These are phyloP conservation scores for Calliphora vicina DNA, from an alignment of 1,140 invertebrate species.

Conservation along the genomic window DNA sequence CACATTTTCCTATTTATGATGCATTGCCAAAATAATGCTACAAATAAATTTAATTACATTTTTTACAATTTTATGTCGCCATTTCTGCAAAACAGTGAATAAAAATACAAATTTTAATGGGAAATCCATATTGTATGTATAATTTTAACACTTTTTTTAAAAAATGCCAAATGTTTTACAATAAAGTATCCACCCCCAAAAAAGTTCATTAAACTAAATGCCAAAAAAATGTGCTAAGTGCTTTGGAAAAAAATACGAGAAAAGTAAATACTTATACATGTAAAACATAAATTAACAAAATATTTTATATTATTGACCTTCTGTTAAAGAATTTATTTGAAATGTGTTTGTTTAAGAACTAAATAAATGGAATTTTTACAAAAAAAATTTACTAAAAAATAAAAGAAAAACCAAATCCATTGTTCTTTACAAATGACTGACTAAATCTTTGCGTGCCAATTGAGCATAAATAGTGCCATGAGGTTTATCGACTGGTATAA, in stretches of 20 bases:
- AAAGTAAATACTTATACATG: not conserved
- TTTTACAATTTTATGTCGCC: not conserved
- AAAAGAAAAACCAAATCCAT: not conserved
- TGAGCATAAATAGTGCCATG: slow-evolving; percentile 78
- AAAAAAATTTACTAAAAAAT: not conserved
- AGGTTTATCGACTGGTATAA: slow-evolving; percentile 77
- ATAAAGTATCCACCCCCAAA: not conserved
- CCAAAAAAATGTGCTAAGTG: not conserved
- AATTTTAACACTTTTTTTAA: not conserved
- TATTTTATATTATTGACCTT: not conserved
- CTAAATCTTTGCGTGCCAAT: slow-evolving; percentile 68
- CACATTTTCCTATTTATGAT: no score
- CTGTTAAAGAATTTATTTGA: not conserved
- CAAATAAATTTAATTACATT: not conserved
- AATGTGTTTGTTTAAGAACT: not conserved
- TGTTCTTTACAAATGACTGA: slow-evolving; percentile 57
- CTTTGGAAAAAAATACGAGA: not conserved
- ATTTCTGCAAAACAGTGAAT: not conserved
- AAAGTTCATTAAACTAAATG: not conserved
- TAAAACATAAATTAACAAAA: not conserved
- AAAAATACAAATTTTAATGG: not conserved
- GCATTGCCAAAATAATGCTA: not conserved
- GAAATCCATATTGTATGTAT: not conserved
- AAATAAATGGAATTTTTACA: not conserved
- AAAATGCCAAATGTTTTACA: not conserved